Base-by-base conservation (phyloP, 2,797 vertebrate species). In the Nyctibius grandis region DNA sequence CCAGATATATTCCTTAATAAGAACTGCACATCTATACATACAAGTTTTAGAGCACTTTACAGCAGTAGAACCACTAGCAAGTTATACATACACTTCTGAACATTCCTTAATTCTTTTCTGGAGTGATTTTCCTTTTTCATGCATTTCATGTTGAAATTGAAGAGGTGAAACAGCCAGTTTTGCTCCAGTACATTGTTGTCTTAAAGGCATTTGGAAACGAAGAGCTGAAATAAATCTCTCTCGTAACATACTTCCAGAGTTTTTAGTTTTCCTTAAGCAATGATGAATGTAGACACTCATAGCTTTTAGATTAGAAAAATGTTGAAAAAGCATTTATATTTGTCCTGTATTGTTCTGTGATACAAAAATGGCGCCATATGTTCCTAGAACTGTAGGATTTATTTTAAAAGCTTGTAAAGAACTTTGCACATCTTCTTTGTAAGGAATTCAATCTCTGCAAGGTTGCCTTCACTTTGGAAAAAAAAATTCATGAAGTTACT, bases 191-290 rank as follows among this genome's bases (percentile, higher is more conserved):
- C 80, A 5, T 89, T 64, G 74, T 76, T 91, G 64, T 87, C 72
- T 80, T 79, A 57, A 85, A 93, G 74, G 78, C 91, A 64, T 93
- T 93, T 94, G 64, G 80, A 95, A 82, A 45, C 15, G 23, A 90
- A 61, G 22, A 75, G 84, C 90, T 93, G 88, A 95, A 95, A 87
- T 93, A 91, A 93, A 88, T 93, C 80, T 50, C 44, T 88, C 53
- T 54, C 3, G 5, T 90, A 70, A 82, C 29, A 56, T 29, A 34
- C 44, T 74, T 83, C 23, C 40, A 50, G 83, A 67, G 65, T 14
- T 90, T 91, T 93, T 64, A 2, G 3, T 89, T 91, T 93, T 91
- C 72, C 38, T 68, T 85, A 51, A 77, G 85, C 75, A 56, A 11
- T 81, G 36, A 85, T 85, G 45, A 47, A 82, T 95, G 77, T 81